These are phyloP conservation scores for Phaethornis superciliosus DNA, from an alignment of 2,113 vertebrate species.

Conservation along the genomic window DNA sequence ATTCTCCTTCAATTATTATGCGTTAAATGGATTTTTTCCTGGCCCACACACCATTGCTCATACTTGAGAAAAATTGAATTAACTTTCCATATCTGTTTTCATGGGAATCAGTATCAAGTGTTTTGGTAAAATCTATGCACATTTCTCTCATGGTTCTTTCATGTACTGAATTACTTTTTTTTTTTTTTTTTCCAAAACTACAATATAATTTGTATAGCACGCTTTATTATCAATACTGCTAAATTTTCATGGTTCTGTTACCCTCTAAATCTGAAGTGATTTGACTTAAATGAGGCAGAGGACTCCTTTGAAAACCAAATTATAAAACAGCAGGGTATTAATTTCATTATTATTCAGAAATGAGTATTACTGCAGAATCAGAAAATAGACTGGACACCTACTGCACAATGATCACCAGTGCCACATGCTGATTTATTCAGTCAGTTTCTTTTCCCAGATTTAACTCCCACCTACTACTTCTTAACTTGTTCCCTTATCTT, in stretches of 20 bases:
- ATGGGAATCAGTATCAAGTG: not conserved
- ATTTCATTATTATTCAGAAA: constrained; percentile 55
- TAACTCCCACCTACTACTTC: not conserved
- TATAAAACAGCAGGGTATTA: constrained; percentile 42
- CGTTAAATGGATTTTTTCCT: not conserved
- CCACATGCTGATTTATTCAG: not conserved
- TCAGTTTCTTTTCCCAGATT: not conserved
- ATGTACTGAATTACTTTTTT: not conserved
- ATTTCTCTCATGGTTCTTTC: not conserved
- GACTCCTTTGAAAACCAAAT: constrained; percentile 34
- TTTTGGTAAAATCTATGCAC: not conserved
- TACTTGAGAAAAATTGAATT: not conserved
- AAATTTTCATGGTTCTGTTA: not conserved
- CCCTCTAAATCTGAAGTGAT: constrained; percentile 38
- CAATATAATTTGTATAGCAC: not conserved
- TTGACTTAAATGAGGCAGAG: constrained; percentile 49
- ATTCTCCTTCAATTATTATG: not conserved
- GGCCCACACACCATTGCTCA: not conserved
- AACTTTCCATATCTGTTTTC: not conserved
- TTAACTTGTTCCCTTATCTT: not conserved
- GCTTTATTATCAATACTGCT: not conserved
- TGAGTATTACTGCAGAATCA: not conserved
- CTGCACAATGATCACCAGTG: not conserved
- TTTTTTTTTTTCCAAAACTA: not conserved
- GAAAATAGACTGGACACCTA: not conserved